A percentile compares a stretch with the other conserved stretches of the same genome.
Conservation (phyloP, 2,113 vertebrate species). For the Turnix velox region DNA sequence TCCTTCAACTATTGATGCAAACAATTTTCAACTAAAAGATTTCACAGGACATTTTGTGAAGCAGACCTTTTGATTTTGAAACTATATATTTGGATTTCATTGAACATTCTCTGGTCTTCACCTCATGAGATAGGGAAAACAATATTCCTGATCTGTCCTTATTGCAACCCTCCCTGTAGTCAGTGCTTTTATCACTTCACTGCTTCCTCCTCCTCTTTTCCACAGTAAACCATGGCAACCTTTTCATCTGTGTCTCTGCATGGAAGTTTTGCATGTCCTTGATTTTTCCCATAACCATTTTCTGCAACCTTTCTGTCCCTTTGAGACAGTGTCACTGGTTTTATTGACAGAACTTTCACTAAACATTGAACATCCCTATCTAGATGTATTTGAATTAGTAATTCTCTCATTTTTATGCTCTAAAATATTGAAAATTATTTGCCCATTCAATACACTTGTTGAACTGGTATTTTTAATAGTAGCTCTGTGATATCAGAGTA, state of each 20-base stretch:
- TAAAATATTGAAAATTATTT: not conserved
- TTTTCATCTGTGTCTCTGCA: not conserved
- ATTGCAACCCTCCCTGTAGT: not conserved
- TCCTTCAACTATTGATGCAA: not conserved
- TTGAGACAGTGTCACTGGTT: not conserved
- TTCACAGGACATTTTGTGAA: not conserved
- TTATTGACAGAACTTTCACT: not conserved
- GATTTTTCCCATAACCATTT: not conserved
- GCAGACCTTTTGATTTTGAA: not conserved
- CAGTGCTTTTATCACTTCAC: not conserved
- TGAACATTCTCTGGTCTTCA: not conserved
- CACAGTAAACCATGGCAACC: not conserved
- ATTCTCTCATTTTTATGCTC: not conserved
- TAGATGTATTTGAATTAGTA: not conserved
- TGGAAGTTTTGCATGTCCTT: not conserved
- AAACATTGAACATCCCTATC: not conserved
- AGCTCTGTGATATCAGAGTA: not conserved
- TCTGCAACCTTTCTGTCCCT: not conserved
- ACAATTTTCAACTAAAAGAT: not conserved
- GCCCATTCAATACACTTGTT: not conserved
- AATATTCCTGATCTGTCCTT: not conserved
- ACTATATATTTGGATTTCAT: not conserved
- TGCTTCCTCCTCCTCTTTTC: not conserved
- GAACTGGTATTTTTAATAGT: not conserved
- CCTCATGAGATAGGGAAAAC: not conserved